A percentile compares a stretch with the other conserved stretches of the same genome.
Evolutionary conservation across 2,888 invertebrate genomes (phyloP).

Genomic region (Molorchus minor): DNA sequence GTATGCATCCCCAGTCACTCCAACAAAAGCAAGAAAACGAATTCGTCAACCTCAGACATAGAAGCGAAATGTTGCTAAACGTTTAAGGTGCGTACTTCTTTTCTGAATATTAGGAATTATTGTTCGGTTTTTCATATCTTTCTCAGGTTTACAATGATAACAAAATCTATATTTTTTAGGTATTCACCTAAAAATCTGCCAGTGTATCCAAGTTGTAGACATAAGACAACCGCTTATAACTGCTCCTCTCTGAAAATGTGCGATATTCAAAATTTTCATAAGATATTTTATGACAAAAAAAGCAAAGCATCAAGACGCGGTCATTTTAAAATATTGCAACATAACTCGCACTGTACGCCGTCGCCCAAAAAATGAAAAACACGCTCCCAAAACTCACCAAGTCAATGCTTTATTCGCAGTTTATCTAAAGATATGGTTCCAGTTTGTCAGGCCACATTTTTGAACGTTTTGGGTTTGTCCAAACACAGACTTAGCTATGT

Average conservation of each 20-base stretch:
- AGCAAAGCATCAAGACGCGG: not conserved
- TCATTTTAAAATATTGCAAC: not conserved
- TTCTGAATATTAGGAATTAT: no score
- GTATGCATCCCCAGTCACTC: no score
- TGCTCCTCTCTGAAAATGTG: not conserved
- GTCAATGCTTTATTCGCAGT: not conserved
- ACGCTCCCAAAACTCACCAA: not conserved
- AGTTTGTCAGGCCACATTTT: not conserved
- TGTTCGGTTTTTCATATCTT: no score
- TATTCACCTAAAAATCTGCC: not conserved
- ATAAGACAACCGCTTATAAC: not conserved
- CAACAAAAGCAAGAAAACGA: no score
- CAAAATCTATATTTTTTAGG: not conserved
- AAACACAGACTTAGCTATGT: not conserved
- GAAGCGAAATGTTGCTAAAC: no score
- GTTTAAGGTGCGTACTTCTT: no score
- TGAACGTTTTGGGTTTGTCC: not conserved
- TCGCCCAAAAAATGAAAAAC: not conserved
- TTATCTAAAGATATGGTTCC: not conserved
- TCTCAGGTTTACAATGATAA: no score
- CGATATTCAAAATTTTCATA: slow-evolving; percentile 8
- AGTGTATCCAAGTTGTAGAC: not conserved
- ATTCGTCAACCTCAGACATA: no score
- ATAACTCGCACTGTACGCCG: no score
- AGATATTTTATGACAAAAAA: not conserved